Conservation (phyloP, 2,113 vertebrate genomes). For the Grallaria varia region DNA sequence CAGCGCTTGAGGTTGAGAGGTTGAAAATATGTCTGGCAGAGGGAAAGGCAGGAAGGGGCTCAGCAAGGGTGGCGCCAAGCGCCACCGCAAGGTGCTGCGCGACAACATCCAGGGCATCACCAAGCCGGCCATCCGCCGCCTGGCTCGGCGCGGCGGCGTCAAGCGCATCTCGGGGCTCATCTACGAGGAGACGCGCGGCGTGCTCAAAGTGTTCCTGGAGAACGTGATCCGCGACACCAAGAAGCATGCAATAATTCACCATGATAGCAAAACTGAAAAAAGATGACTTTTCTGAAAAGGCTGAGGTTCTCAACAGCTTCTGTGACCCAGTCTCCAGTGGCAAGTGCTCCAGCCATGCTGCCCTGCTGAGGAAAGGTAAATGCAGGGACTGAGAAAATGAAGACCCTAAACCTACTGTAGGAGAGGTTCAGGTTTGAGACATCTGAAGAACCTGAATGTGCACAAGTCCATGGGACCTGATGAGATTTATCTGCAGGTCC, state of each 20-base stretch:
- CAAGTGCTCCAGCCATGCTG: no score
- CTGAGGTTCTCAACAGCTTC: no score
- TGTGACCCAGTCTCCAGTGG: no score
- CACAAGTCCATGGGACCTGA: no score
- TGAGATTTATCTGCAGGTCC: no score
- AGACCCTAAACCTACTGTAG: no score
- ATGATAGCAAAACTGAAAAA: background rate
- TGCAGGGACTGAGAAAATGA: no score
- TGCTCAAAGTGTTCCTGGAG: slow-evolving; percentile 71
- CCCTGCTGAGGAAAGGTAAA: no score
- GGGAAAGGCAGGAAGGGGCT: background rate
- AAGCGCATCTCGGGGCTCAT: slow-evolving; percentile 72
- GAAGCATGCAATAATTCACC: background rate
- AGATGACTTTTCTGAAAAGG: background rate
- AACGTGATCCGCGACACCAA: slow-evolving; percentile 78
- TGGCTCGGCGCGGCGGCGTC: slow-evolving; percentile 41
- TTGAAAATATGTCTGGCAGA: rapidly evolving
- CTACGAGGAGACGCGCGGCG: slow-evolving; percentile 77
- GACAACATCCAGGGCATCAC: slow-evolving; percentile 80
- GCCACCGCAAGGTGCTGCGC: slow-evolving; percentile 71
- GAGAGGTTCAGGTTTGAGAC: no score
- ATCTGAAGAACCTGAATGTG: no score
- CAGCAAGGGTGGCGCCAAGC: slow-evolving; percentile 68
- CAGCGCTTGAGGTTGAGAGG: no score
- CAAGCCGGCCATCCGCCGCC: slow-evolving; percentile 68